Percentiles rank a stretch among this genome's conserved stretches.
Evolutionary conservation across 2,888 invertebrate genomes (phyloP).

Genomic region (Abscondita cerata): DNA sequence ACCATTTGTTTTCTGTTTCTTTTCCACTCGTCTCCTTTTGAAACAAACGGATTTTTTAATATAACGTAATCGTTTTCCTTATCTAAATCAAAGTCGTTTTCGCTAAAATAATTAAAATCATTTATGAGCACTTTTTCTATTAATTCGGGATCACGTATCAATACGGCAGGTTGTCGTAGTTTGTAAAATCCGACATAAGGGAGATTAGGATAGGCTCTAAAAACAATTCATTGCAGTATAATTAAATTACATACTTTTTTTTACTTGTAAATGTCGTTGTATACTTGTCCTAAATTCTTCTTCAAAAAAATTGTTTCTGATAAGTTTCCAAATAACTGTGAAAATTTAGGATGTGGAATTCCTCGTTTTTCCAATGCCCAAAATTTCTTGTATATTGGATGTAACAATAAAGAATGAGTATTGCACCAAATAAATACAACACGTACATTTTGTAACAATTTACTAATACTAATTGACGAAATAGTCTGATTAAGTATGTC

Average conservation of each 20-base stretch:
- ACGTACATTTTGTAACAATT: too few relatives aligned
- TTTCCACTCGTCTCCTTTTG: constrained; percentile 62
- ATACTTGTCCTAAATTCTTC: constrained; percentile 23
- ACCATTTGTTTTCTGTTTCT: constrained; percentile 59
- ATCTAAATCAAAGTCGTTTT: constrained; percentile 53
- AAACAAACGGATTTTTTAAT: constrained; percentile 59
- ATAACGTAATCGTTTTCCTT: constrained; percentile 59
- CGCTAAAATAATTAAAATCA: constrained; percentile 53
- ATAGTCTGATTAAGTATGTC: too few relatives aligned
- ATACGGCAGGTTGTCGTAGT: constrained; percentile 46
- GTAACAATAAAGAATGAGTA: too few relatives aligned
- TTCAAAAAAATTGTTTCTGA: constrained; percentile 18
- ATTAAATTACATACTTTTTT: too few relatives aligned
- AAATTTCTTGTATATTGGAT: too few relatives aligned
- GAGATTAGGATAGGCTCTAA: constrained; percentile 47
- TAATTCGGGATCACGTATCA: constrained; percentile 53
- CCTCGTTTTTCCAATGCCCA: constrained; percentile 32
- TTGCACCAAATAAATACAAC: too few relatives aligned
- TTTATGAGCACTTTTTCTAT: constrained; percentile 51
- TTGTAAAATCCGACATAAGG: constrained; percentile 54
- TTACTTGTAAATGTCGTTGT: constrained; percentile 38
- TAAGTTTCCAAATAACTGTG: constrained; percentile 27
- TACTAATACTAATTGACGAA: too few relatives aligned
- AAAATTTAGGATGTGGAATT: constrained; percentile 19
- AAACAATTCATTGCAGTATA: too few relatives aligned